Conservation (phyloP, 2,888 invertebrate genomes). For the Phalangium opilio region DNA sequence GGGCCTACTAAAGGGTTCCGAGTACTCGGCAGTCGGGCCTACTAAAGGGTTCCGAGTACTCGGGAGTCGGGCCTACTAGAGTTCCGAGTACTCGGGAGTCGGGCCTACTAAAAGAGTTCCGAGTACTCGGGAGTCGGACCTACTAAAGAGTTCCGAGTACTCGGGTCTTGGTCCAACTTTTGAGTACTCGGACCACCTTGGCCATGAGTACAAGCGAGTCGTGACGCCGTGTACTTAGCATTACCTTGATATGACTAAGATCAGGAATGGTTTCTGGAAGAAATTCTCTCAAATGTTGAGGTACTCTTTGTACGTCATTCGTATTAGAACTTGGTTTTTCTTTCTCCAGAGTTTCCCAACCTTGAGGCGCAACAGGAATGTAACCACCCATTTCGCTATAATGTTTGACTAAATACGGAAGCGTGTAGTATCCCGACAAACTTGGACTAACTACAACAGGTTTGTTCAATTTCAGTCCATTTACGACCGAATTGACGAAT, state of each 20-base stretch:
- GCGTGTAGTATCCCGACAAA: slow-evolving; percentile 35
- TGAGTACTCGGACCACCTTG: not conserved
- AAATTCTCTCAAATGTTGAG: slow-evolving; percentile 9
- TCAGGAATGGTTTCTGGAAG: slow-evolving; percentile 12
- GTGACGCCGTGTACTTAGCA: not conserved
- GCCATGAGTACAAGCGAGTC: not conserved
- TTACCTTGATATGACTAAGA: slow-evolving; percentile 11
- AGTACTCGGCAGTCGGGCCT: too few relatives aligned
- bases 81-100: too few relatives aligned
- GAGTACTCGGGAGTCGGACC: too few relatives aligned
- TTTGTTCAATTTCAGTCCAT: slow-evolving; percentile 23
- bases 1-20: too few relatives aligned
- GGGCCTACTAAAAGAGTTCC: too few relatives aligned
- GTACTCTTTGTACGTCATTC: slow-evolving; percentile 2
- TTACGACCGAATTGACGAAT: slow-evolving; percentile 27
- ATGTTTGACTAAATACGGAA: slow-evolving; percentile 31
- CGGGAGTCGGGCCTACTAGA: too few relatives aligned
- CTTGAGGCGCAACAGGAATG: slow-evolving; percentile 33
- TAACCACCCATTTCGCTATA: slow-evolving; percentile 29
- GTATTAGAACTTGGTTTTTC: slow-evolving; percentile 1
- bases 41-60: too few relatives aligned
- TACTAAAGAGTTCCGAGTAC: too few relatives aligned
- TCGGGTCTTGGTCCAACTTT: too few relatives aligned
- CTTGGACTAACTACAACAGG: slow-evolving; percentile 36
- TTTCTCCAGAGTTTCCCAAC: slow-evolving; percentile 22